Conservation (phyloP, 2,888 invertebrate genomes). For the Margaritifera margaritifera region DNA sequence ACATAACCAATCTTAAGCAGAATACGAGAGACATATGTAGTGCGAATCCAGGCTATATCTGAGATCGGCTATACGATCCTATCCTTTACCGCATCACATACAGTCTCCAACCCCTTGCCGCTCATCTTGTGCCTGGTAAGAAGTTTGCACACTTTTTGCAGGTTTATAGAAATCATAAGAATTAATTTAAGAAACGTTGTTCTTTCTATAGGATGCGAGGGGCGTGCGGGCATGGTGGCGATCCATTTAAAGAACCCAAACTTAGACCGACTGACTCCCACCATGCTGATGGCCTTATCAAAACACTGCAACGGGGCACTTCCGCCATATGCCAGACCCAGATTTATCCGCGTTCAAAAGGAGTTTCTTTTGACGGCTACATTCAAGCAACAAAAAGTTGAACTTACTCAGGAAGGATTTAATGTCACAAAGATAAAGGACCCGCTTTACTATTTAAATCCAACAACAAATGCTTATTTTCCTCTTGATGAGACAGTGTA, state of each 20-base stretch:
- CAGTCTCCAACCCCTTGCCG: no score
- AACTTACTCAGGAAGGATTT: conserved; percentile 32
- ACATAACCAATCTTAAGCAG: no score
- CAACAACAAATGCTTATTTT: conserved; percentile 16
- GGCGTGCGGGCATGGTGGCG: conserved; percentile 62
- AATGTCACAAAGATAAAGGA: conserved; percentile 21
- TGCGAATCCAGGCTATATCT: no score
- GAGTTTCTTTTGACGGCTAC: conserved; percentile 38
- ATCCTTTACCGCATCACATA: no score
- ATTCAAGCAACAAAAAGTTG: conserved; percentile 37
- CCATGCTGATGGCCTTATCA: conserved; percentile 32
- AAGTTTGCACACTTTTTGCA: no score
- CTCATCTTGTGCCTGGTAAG: no score
- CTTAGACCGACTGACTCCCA: conserved; percentile 11
- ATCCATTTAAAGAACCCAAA: conserved; percentile 37
- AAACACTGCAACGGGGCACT: conserved; percentile 43
- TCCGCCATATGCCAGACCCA: conserved; percentile 56
- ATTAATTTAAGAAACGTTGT: neutral
- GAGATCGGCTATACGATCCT: no score
- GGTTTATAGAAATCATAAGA: no score
- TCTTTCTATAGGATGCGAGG: conserved; percentile 41
- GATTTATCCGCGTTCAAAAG: conserved; percentile 35
- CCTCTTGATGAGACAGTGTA: conserved; percentile 18
- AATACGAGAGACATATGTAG: no score
- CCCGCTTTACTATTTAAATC: conserved; percentile 29